These are phyloP conservation scores for Eutrigla gurnardus DNA, from an alignment of 2,797 vertebrate genomes.

Conservation along the genomic window DNA sequence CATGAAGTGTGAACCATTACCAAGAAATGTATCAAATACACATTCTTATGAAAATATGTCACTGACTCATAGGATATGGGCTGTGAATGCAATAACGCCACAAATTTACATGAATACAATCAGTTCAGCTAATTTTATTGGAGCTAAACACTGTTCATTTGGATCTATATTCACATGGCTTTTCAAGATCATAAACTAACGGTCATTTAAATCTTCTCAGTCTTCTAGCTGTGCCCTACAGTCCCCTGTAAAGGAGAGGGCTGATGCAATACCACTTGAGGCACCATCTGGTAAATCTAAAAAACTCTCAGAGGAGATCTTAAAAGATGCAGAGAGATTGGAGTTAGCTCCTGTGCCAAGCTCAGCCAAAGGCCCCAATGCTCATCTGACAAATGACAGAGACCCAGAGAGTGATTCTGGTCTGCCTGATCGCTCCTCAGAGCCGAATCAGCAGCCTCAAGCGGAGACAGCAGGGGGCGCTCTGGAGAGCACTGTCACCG, in stretches of 20 bases:
- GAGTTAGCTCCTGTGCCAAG: slow-evolving; percentile 55
- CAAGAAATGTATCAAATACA: background rate
- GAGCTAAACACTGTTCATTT: background rate
- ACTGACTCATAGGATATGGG: background rate
- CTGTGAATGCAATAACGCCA: background rate
- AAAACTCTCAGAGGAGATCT: slow-evolving; percentile 37
- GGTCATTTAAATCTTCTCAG: slow-evolving; percentile 74
- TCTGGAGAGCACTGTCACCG: slow-evolving; percentile 71
- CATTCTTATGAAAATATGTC: background rate
- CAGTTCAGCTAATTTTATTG: background rate
- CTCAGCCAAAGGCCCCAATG: slow-evolving; percentile 51
- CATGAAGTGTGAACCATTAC: background rate
- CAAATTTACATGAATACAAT: background rate
- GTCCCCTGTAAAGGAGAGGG: slow-evolving; percentile 82
- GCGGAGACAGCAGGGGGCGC: slow-evolving; percentile 72
- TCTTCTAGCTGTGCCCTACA: slow-evolving; percentile 87
- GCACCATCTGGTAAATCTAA: slow-evolving; percentile 78
- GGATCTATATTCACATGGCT: background rate
- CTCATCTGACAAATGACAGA: slow-evolving; percentile 69
- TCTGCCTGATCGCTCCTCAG: slow-evolving; percentile 80
- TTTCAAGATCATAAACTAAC: background rate
- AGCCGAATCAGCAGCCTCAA: slow-evolving; percentile 79
- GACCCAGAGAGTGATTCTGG: slow-evolving; percentile 85
- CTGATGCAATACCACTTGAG: slow-evolving; percentile 75
- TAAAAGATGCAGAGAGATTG: slow-evolving; percentile 50